Evolutionary conservation across 2,888 invertebrate genomes (phyloP), one percentile per base, ranked within the genome.

Genomic region (Bellardia pandia): DNA sequence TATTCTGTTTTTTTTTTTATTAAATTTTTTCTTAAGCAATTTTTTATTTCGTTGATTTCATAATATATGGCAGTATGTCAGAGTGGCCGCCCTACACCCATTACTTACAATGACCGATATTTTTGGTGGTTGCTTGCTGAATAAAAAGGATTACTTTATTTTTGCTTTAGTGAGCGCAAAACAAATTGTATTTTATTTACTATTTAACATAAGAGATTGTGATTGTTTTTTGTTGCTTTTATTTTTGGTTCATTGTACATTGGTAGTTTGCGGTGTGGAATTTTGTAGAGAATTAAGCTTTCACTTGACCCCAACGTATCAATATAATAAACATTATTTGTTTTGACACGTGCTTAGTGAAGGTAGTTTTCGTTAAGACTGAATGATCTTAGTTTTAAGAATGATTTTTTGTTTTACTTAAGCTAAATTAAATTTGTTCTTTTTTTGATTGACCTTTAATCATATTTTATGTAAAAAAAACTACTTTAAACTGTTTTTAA

Each of bases 21-120:
- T 11, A 11, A 5, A 14, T 62, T 7, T 42, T 42, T 45, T 71
- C n/a, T 53, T 40, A 11, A 30, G 7, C n/a, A 33, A 48, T 48
- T 71, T 69, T 75, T 72, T 72, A 33, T 72, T 80, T 91, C 90
- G 51, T 78, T 84, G 76, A 84, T 81, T 84, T 84, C 74, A 80
- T 92, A 92, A 92, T 90, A 92, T 92, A 92, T 92, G 92, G 91
- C 91, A 91, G 89, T 89, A 90, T 92, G 92, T 92, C 92, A 92
- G 90, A 88, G 90, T 89, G 90, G 88, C 90, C 91, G 92, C 92
- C 92, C 92, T 90, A 92, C 91, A 91, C 92, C 92, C 92, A 92
- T 92, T 86, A 86, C 86, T 86, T 86, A 86, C 84, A 77, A 48
- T 84, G 84, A 85, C 85, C 85, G 75, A 88, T 85, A 88, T 85